These are phyloP conservation scores for Margarornis squamiger DNA, from an alignment of 2,797 vertebrate genomes.

Conservation along the genomic window DNA sequence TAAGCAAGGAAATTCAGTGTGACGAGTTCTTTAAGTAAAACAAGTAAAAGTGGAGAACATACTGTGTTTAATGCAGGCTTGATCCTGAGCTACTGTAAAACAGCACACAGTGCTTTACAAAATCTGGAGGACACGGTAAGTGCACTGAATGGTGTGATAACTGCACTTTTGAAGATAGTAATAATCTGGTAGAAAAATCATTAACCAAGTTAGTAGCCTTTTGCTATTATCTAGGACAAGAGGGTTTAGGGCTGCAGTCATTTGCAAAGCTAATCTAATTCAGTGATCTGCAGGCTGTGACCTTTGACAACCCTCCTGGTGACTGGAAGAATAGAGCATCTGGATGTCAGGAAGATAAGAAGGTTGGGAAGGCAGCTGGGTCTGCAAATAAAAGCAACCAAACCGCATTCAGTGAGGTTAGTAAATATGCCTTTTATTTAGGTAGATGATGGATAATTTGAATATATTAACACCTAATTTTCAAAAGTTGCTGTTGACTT, in stretches of 20 bases:
- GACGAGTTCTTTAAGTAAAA: background rate
- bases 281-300: background rate
- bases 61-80: background rate
- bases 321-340: constrained; percentile 12
- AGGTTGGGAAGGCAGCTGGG: background rate
- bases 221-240: background rate
- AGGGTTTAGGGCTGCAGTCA: background rate
- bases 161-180: background rate
- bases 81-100: background rate
- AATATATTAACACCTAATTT: background rate
- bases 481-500: background rate
- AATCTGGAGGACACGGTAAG: background rate
- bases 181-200: background rate
- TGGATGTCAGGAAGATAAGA: constrained; percentile 36
- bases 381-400: constrained; percentile 6
- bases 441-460: background rate
- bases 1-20: constrained; percentile 11
- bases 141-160: background rate
- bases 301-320: constrained; percentile 34
- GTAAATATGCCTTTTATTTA: constrained; percentile 14
- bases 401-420: background rate
- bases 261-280: constrained; percentile 44
- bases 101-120: background rate
- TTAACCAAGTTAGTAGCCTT: background rate
- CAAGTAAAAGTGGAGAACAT: background rate